Evolutionary conservation across 2,888 invertebrate species (phyloP).

Genomic region (Gonocerus acuteangulatus): DNA sequence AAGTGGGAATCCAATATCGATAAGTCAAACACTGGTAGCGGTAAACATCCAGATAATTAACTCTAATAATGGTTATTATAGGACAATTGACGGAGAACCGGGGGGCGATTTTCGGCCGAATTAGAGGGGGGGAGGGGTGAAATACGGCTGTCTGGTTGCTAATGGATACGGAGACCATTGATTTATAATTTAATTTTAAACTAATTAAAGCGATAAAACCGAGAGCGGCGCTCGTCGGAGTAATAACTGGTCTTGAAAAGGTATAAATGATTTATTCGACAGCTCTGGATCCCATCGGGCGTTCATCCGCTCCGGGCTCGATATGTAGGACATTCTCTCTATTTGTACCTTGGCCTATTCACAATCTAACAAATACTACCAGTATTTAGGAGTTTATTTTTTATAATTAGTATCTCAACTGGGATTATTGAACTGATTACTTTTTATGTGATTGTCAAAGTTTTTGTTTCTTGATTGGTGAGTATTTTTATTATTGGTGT

Average conservation of each 20-base stretch:
- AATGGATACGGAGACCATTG: conserved; percentile 30
- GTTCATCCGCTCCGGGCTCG: no score
- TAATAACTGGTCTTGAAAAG: conserved; percentile 14
- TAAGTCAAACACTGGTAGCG: conserved; percentile 20
- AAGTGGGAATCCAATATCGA: neutral
- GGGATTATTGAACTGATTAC: no score
- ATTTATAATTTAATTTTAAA: conserved; percentile 40
- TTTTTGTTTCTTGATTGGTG: no score
- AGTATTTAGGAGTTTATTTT: no score
- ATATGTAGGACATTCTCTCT: no score
- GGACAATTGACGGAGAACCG: conserved; percentile 9
- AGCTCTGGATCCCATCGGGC: no score
- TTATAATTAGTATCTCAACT: no score
- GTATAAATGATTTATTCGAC: conserved; percentile 7
- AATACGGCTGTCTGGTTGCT: neutral
- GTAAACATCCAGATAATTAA: neutral
- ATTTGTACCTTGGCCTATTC: no score
- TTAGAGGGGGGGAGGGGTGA: no score
- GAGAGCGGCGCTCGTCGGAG: neutral
- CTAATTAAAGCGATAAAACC: conserved; percentile 35
- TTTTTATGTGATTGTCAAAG: no score
- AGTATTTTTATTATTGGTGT: no score
- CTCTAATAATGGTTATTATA: conserved; percentile 4
- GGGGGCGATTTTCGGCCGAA: neutral
- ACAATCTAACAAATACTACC: no score